These are phyloP conservation scores for Drosophila nr. fundita DNA, from an alignment of 2,888 invertebrate species.

Conservation along the genomic window DNA sequence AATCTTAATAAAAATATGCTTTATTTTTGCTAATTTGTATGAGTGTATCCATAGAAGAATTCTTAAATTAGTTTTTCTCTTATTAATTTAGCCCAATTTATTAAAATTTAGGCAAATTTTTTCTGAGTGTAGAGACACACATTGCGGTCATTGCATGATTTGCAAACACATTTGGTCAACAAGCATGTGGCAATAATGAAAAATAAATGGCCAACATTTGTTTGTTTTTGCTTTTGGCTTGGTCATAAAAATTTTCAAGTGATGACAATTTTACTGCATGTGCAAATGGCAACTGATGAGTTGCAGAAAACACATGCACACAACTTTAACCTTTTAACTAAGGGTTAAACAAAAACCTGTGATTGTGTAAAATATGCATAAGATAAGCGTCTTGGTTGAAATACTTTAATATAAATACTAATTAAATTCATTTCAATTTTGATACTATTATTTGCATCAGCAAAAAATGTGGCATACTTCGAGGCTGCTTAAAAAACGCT, in stretches of 20 bases:
- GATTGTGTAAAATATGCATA: not conserved
- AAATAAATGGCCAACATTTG: constrained; percentile 17
- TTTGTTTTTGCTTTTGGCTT: constrained; percentile 16
- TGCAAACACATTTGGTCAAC: constrained; percentile 62
- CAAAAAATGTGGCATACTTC: constrained; percentile 15
- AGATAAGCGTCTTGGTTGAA: not conserved
- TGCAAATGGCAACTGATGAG: not conserved
- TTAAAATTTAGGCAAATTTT: not conserved
- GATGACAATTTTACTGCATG: constrained; percentile 33
- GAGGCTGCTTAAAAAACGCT: not conserved
- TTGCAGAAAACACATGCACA: not conserved
- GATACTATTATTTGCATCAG: not conserved
- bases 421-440: not conserved
- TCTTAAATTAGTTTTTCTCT: not conserved
- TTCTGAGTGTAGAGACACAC: not conserved
- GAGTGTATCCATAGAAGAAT: not conserved
- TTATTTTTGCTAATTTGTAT: too few relatives aligned
- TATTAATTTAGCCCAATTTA: not conserved
- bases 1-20: too few relatives aligned
- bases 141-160: constrained; percentile 61
- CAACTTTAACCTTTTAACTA: not conserved
- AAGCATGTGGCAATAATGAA: constrained; percentile 42
- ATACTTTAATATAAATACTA: not conserved
- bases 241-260: constrained; percentile 8
- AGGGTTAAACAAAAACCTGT: not conserved